Base-by-base conservation (phyloP, 2,797 vertebrate genomes). In the Nannoperca obscura region DNA sequence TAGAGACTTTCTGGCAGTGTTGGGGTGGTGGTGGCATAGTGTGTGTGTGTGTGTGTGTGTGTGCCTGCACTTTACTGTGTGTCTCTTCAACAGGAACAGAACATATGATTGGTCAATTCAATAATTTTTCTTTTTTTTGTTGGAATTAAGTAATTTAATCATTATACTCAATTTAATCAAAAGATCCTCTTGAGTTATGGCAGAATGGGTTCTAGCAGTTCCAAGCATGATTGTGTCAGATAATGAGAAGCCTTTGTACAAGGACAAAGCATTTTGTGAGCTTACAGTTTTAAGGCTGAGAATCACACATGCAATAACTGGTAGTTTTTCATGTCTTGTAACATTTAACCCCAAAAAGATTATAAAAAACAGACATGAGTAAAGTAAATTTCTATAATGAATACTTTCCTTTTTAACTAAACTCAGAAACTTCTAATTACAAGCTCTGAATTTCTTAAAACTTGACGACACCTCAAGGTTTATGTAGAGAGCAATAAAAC, bases 361-460 rank as follows among this genome's bases (percentile, higher is more conserved):
- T 32, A 63, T 47, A 13, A 67, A 67, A 62, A 49, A 27, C 36
- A 52, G 10, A 67, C 4, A 66, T 10, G 20, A 30, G 30, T 19
- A 32, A 20, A 61, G 49, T 3, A 57, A 70, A 13, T 60, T 42
- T 44, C 10, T 38, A 34, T 8, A 2, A 62, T 19, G 19, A 74
- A 58, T 46, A 20, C 10, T 20, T 47, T 76, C 36, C 46, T 38
- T 81, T 70, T 65, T 32, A 12, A 60, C 40, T 24, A 20, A 36
- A 36, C 30, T 55, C 40, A 2, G 10, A 86, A 27, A 12, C 22
- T 40, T 60, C 19, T 40, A 73, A 73, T 60, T 74, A 80, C 34
- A 60, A 66, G 52, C 13, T 38, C 19, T 53, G 20, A 32, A 50
- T 74, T 49, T 57, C 57, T 78, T 49, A 63, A 32, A 20, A 65